Percentiles rank a stretch among this genome's conserved stretches.
phyloP scores from a whole-genome alignment of 1,140 invertebrate genomes.

The Choristoneura fumiferana region DNA sequence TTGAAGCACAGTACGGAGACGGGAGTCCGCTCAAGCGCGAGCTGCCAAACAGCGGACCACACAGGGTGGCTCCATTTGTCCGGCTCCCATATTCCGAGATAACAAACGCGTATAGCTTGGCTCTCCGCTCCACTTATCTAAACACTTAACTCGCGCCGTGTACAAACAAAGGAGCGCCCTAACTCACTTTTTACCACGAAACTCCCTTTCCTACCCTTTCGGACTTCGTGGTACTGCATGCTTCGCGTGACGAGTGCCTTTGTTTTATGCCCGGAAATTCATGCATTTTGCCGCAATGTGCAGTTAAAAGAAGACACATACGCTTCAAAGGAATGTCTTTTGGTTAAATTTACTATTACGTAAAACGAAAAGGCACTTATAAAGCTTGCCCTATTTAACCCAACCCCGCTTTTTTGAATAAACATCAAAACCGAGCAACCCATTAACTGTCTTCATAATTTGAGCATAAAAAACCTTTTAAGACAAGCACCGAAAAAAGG shows the following conservation, averaged over 20 bases:
- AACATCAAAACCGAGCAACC: constrained; percentile 27
- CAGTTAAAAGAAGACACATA: constrained; percentile 59
- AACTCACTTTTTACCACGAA: constrained; percentile 75
- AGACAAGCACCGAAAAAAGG: constrained; percentile 54
- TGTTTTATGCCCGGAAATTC: constrained; percentile 66
- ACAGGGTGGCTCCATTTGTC: constrained; percentile 73
- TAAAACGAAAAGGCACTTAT: constrained; percentile 7
- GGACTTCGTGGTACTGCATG: constrained; percentile 60
- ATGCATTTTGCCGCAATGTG: constrained; percentile 64
- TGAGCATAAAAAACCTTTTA: constrained; percentile 51
- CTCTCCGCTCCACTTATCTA: constrained; percentile 74
- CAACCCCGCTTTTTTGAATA: constrained; percentile 27
- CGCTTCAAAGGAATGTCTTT: constrained; percentile 53
- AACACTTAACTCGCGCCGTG: constrained; percentile 71
- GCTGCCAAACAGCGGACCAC: constrained; percentile 68
- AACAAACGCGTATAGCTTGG: constrained; percentile 68
- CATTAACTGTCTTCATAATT: constrained; percentile 34
- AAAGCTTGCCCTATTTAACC: constrained; percentile 18
- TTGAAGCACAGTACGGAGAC: no score
- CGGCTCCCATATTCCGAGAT: constrained; percentile 62
- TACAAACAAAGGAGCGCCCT: constrained; percentile 72
- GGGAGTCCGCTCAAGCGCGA: constrained; percentile 43
- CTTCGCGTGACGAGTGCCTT: constrained; percentile 66
- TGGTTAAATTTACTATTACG: constrained; percentile 46
- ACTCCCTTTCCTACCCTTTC: constrained; percentile 70